These are phyloP conservation scores for Chromoteleia sp. DNA, from an alignment of 2,888 invertebrate species.

Conservation along the genomic window DNA sequence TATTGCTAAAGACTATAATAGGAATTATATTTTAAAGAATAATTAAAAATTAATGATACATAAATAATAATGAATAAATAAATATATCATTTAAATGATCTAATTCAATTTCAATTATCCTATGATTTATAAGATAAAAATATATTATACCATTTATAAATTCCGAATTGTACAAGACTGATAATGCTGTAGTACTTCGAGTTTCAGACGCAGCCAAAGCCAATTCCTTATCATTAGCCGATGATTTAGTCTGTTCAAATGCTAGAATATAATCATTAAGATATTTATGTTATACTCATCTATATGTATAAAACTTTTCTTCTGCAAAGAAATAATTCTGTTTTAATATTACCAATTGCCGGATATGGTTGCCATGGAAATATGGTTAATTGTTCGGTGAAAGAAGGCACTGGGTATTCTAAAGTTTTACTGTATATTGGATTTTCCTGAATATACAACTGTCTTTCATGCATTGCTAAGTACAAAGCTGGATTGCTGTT, in stretches of 20 bases:
- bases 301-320: too few relatives aligned
- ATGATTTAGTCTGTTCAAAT: constrained; percentile 67
- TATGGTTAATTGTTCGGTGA: constrained; percentile 77
- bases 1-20: too few relatives aligned
- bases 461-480: constrained; percentile 92
- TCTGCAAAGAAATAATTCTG: neutral
- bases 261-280: constrained; percentile 17
- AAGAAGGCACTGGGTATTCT: constrained; percentile 62
- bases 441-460: constrained; percentile 86
- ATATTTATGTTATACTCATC: neutral
- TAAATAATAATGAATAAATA: neutral
- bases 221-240: constrained; percentile 60
- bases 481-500: constrained; percentile 89
- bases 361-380: constrained; percentile 92
- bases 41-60: neutral
- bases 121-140: too few relatives aligned
- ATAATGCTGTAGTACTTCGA: constrained; percentile 88
- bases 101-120: neutral
- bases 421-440: constrained; percentile 72
- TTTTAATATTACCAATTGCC: constrained; percentile 84
- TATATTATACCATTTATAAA: constrained; percentile 87
- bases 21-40: too few relatives aligned
- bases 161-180: constrained; percentile 90
- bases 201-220: constrained; percentile 74
- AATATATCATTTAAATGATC: neutral